These are phyloP conservation scores for Phoxinus dragarum DNA, from an alignment of 2,797 vertebrate species.

Conservation along the genomic window DNA sequence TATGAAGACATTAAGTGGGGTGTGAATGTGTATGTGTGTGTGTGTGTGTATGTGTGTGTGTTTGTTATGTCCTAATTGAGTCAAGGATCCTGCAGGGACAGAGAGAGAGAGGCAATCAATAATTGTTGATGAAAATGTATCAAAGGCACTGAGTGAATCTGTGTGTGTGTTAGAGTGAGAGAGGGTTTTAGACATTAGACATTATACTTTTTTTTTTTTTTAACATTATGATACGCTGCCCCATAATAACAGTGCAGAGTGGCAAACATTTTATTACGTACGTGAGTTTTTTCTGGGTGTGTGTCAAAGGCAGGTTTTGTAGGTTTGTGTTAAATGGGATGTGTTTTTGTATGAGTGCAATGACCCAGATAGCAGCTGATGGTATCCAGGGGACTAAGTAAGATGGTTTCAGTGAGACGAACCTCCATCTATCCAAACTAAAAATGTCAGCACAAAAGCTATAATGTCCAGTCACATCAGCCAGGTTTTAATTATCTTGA, in stretches of 20 bases:
- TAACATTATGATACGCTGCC: background rate
- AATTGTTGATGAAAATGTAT: constrained; percentile 55
- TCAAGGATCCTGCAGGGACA: constrained; percentile 38
- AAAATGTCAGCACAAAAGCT: constrained; percentile 24
- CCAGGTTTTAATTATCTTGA: constrained; percentile 41
- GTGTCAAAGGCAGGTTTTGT: constrained; percentile 13
- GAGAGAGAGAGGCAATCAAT: constrained; percentile 41
- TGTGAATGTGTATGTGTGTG: constrained; percentile 25
- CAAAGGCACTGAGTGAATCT: constrained; percentile 44
- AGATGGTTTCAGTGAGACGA: constrained; percentile 37
- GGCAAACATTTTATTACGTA: background rate
- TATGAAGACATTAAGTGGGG: constrained; percentile 45
- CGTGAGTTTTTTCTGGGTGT: background rate
- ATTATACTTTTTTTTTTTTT: constrained; percentile 4
- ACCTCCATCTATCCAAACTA: constrained; percentile 32
- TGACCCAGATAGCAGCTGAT: constrained; percentile 52
- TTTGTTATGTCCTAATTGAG: constrained; percentile 46
- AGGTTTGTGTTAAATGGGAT: constrained; percentile 22
- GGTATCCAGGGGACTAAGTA: constrained; percentile 40
- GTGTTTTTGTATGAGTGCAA: constrained; percentile 32
- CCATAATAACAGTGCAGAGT: constrained; percentile 3
- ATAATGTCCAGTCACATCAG: constrained; percentile 24
- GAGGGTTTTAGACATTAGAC: background rate
- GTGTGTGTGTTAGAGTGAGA: background rate
- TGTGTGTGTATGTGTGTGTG: background rate